phyloP scores from a whole-genome alignment of 2,888 invertebrate species.

The Mythimna ferrago region DNA sequence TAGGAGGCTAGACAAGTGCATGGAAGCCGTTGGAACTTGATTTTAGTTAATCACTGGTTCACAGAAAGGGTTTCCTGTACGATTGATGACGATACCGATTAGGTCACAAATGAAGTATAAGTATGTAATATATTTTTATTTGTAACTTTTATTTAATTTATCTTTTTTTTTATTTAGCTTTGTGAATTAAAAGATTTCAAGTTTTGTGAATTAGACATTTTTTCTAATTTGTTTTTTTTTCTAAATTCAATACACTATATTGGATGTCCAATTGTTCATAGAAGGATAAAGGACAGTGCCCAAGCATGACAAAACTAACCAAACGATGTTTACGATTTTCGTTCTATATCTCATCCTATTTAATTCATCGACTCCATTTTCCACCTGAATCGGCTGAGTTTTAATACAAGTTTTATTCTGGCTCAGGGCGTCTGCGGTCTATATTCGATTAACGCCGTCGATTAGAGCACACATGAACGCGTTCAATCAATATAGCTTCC shows the following conservation, averaged over 20 bases:
- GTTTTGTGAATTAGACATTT: too few relatives aligned
- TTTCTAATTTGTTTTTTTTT: neutral
- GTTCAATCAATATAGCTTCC: slow-evolving; percentile 9
- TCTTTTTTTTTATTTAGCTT: too few relatives aligned
- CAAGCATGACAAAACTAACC: neutral
- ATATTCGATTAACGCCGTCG: slow-evolving; percentile 7
- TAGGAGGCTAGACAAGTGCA: neutral
- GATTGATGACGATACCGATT: slow-evolving; percentile 2
- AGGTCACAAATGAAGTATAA: neutral
- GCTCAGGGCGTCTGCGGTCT: neutral
- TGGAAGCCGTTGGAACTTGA: slow-evolving; percentile 1
- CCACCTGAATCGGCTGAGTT: neutral
- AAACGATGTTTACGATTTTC: neutral
- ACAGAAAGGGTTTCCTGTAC: neutral
- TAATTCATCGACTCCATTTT: neutral
- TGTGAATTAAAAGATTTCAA: too few relatives aligned
- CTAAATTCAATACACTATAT: neutral
- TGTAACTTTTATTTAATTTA: too few relatives aligned
- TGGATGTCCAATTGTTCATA: neutral
- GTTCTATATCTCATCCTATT: neutral
- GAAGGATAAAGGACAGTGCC: neutral
- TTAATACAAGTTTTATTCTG: neutral
- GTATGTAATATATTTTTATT: neutral
- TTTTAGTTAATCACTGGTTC: slow-evolving; percentile 13
- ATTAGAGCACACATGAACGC: slow-evolving; percentile 3